Base-by-base conservation (phyloP, 2,888 invertebrate genomes). In the Hetaerina titia region DNA sequence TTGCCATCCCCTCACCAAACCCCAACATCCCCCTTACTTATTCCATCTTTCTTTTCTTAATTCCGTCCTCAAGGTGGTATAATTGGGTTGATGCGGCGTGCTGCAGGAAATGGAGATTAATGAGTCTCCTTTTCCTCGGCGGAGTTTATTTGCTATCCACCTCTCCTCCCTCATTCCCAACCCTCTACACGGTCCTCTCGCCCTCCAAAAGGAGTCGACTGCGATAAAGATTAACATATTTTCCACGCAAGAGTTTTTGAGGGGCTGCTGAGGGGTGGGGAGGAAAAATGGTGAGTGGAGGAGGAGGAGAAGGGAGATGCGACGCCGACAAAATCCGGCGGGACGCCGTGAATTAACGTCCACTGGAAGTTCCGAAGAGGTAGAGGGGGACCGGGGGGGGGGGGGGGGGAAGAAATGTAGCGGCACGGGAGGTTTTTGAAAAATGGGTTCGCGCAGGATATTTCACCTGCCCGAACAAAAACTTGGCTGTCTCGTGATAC, bases 31-130 rank as follows among this genome's bases (percentile, higher is more conserved):
- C 13, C 5, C 11, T 13, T 15, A 81, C 81, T 15, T n/a, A 4
- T 8, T 11, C n/a, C n/a, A n/a, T 6, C n/a, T 8, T n/a, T 69
- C 69, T 69, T 69, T n/a, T 69, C 69, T 69, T 69, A 31, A 81
- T 81, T 81, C n/a, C 31, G 81, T 81, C 81, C 81, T 81, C 81
- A 81, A 81, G 81, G 81, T n/a, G 25, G 6, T 25, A 81, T 81
- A 31, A 81, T n/a, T 81, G 81, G 25, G 25, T 31, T 31, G 81
- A 25, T 31, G 81, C 31, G 81, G 25, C 81, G 7, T 11, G 81
- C 25, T 81, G 11, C 81, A 81, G 31, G 31, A 81, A 81, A 81
- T 81, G 81, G 31, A 31, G 81, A 81, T 81, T 31, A 81, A 81
- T 81, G 81, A 81, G 81, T 22, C 31, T 9, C 22, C 69, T 69